A percentile compares a stretch with the other conserved stretches of the same genome.
Evolutionary conservation across 1,140 invertebrate species (phyloP).

Genomic region (Homarus americanus): DNA sequence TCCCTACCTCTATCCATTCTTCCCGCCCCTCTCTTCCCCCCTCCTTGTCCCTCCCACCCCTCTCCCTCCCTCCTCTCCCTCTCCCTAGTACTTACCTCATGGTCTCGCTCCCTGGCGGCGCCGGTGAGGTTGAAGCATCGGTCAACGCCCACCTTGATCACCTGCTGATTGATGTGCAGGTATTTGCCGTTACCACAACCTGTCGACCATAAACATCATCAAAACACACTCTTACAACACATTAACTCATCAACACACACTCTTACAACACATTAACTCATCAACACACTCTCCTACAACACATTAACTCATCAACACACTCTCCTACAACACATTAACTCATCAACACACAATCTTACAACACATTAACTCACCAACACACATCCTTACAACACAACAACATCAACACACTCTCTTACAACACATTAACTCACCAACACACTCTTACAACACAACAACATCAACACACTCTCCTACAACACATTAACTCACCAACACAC

Average conservation of each 20-base stretch:
- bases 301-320: no score
- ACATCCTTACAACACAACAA: background rate
- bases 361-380: background rate
- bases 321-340: no score
- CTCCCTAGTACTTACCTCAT: conserved; percentile 32
- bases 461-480: no score
- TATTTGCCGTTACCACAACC: conserved; percentile 97
- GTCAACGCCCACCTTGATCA: conserved; percentile 93
- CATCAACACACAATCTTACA: background rate
- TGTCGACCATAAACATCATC: conserved; percentile 77
- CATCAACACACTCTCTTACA: no score
- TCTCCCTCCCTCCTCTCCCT: background rate
- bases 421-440: no score
- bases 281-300: background rate
- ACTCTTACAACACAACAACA: no score
- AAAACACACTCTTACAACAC: background rate
- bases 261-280: no score
- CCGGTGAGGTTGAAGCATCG: conserved; percentile 89
- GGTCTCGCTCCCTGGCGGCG: conserved; percentile 83
- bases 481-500: background rate
- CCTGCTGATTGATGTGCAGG: conserved; percentile 89
- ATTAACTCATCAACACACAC: background rate
- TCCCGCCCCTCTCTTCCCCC: no score
- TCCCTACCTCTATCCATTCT: no score
- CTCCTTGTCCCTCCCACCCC: background rate